These are phyloP conservation scores for Pseudachorutes palmiensis DNA, from an alignment of 1,140 invertebrate species.

Conservation along the genomic window DNA sequence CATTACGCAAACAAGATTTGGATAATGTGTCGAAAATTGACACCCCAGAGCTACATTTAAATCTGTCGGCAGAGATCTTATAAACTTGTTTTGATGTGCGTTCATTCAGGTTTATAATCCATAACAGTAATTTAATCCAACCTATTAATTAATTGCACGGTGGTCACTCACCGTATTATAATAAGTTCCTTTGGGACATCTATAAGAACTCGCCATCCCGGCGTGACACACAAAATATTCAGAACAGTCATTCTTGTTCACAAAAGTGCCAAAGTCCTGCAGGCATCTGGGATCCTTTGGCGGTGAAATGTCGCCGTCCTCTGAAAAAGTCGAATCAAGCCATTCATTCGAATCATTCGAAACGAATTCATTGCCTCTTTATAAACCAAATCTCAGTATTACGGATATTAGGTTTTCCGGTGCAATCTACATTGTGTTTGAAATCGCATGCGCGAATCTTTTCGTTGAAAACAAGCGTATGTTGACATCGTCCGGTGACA, in stretches of 20 bases:
- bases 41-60: too few relatives aligned
- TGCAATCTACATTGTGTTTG: constrained; percentile 29
- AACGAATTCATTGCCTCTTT: background rate
- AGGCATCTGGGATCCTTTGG: constrained; percentile 15
- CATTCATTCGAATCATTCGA: too few relatives aligned
- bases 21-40: too few relatives aligned
- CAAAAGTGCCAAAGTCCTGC: constrained; percentile 25
- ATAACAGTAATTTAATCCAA: background rate
- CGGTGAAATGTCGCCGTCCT: background rate
- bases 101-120: too few relatives aligned
- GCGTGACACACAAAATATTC: constrained; percentile 32
- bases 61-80: too few relatives aligned
- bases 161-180: constrained; percentile 21
- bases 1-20: too few relatives aligned
- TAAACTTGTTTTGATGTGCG: too few relatives aligned
- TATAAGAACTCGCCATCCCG: constrained; percentile 22
- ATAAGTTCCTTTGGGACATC: constrained; percentile 22
- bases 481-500: constrained; percentile 22
- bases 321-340: constrained; percentile 6
- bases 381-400: background rate
- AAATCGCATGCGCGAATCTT: constrained; percentile 27
- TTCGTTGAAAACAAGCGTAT: constrained; percentile 31
- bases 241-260: constrained; percentile 16
- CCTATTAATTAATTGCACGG: background rate
- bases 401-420: constrained; percentile 23